Conservation (phyloP, 2,113 vertebrate species). For the Zapus hudsonius region DNA sequence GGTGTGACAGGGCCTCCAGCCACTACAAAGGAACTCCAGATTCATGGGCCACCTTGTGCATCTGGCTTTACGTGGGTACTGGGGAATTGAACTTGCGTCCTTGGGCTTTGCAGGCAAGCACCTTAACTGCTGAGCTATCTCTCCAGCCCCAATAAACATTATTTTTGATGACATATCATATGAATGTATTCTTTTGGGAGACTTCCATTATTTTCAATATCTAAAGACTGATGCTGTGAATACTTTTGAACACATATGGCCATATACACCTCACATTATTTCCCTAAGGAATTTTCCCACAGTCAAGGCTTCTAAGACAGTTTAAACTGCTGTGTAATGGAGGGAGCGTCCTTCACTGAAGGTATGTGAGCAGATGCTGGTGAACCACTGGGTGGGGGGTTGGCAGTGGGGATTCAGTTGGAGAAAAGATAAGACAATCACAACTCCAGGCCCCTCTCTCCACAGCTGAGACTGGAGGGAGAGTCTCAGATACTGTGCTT, state of each 20-base stretch:
- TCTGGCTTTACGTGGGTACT: too few relatives aligned
- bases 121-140: too few relatives aligned
- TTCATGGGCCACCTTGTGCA: too few relatives aligned
- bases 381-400: not conserved
- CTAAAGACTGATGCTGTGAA: not conserved
- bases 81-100: too few relatives aligned
- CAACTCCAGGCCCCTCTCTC: not conserved
- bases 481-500: conserved; percentile 9
- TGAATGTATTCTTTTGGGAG: not conserved
- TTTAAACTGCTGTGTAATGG: not conserved
- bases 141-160: not conserved
- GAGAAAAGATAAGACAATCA: not conserved
- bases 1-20: too few relatives aligned
- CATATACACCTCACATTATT: not conserved
- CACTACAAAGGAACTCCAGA: too few relatives aligned
- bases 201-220: not conserved
- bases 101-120: too few relatives aligned
- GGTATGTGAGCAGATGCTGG: not conserved
- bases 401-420: not conserved
- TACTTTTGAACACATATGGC: not conserved
- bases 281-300: not conserved
- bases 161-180: not conserved
- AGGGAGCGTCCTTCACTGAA: not conserved
- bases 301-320: not conserved
- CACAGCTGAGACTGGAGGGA: not conserved